Evolutionary conservation across 2,888 invertebrate genomes (phyloP), one percentile per base, ranked within the genome.

Genomic region (Aromia moschata): DNA sequence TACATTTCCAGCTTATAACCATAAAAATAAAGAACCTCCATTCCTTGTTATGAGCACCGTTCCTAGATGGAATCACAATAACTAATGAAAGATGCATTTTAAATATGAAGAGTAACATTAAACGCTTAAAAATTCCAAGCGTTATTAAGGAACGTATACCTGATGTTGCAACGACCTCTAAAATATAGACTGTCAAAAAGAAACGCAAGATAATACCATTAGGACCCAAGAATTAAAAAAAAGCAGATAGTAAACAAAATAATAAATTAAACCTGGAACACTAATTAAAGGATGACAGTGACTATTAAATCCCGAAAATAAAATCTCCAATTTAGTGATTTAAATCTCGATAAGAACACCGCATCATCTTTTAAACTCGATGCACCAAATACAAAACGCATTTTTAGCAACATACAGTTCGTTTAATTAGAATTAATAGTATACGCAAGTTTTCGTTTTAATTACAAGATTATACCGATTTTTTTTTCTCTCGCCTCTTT

Each of bases 161-260:
- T 58, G 64, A 63, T 71, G 71, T 67, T 68, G 69, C 70, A 73
- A 72, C 54, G 49, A 56, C 64, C 56, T 60, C 63, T 69, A 68
- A 74, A 74, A 71, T 72, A 74, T 71, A 70, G 68, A 66, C 72
- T 74, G 74, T 71, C 74, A 71, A 64, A 69, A 52, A 64, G 65
- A 70, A 71, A 74, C 69, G 70, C 68, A 63, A 69, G 70, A 73
- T 72, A 73, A 72, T 73, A 64, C 73, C 69, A 71, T 72, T 72
- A 70, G 69, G 60, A 65, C 62, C 41, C 67, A 58, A 69, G 63
- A 57, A 64, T 51, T 55, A 56, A 51, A 47, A 68, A 66, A 61
- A 66, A 58, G 52, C 57, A 57, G 65, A 68, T 67, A 67, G 64
- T 65, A 67, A 66, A 64, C 65, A 65, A 41, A 62, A 62, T 60